These are phyloP conservation scores for Solea senegalensis DNA, from an alignment of 2,113 vertebrate genomes.

Conservation along the genomic window DNA sequence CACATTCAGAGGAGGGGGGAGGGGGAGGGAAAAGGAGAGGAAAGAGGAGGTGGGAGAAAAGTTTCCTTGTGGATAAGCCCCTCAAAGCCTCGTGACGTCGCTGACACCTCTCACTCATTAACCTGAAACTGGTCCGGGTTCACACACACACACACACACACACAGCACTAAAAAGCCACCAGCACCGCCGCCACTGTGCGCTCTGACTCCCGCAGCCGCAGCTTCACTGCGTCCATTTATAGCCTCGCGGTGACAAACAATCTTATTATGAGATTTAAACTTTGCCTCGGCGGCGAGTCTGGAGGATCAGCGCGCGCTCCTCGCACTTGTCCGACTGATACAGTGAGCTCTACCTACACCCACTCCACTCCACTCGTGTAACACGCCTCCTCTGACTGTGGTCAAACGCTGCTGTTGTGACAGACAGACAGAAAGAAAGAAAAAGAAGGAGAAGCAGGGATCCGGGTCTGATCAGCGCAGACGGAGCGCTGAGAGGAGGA, in stretches of 20 bases:
- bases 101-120: slow-evolving; percentile 28
- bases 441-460: slow-evolving; percentile 46
- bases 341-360: slow-evolving; percentile 28
- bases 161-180: too few relatives aligned
- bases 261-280: slow-evolving; percentile 85
- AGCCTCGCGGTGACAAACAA: slow-evolving; percentile 77
- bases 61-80: slow-evolving; percentile 32
- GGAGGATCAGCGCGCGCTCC: slow-evolving; percentile 76
- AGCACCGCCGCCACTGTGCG: too few relatives aligned
- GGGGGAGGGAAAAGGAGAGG: background rate
- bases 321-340: slow-evolving; percentile 63
- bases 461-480: slow-evolving; percentile 69
- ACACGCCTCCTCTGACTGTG: slow-evolving; percentile 60
- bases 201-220: too few relatives aligned
- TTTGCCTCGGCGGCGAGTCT: slow-evolving; percentile 73
- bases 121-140: slow-evolving; percentile 20
- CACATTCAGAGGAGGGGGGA: background rate
- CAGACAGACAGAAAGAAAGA: slow-evolving; percentile 47
- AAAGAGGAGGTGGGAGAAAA: background rate
- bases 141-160: too few relatives aligned
- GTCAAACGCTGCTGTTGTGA: slow-evolving; percentile 76
- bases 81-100: slow-evolving; percentile 35
- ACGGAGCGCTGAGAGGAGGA: slow-evolving; percentile 64
- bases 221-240: slow-evolving; percentile 61
- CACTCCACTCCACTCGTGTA: background rate